Base-by-base conservation (phyloP, 2,888 invertebrate genomes). In the Cerastis leucographa region DNA sequence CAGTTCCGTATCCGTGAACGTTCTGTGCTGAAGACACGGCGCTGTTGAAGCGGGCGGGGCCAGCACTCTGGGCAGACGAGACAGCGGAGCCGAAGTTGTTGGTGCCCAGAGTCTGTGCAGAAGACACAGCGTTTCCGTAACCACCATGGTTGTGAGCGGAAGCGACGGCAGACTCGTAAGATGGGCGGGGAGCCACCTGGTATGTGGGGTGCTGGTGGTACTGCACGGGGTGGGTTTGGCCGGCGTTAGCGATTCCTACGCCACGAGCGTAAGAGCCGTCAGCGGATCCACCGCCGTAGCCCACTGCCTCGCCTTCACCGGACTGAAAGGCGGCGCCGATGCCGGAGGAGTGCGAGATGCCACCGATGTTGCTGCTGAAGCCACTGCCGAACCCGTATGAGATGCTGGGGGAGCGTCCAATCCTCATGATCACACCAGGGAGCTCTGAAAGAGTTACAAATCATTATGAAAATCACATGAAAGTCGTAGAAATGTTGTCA, bases 351-450 rank as follows among this genome's bases (percentile, higher is more conserved):
- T 96, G 95, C 25, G 92, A 91, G 82, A 96, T 93, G 54, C 96
- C 96, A 0, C 94, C 96, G 78, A 96, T 93, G 89, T 95, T 94
- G 89, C 93, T 95, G 88, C 94, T 93, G 86, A 96, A 94, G 12
- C 96, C 96, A 74, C 94, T 94, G 67, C 96, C 96, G 71, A 93
- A 95, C 2, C 95, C 95, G 82, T 94, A 96, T 0, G 96, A 94
- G 56, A 96, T 84, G 81, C 91, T 93, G 3, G 96, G 96, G 1
- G 94, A 90, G 46, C 94, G 94, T 2, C 90, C 93, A 14, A 91
- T 91, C n/a, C 95, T 93, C 71, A 90, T 80, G 35, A 91, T 83
- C 64, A 91, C 83, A 2, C 90, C 91, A 11, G 94, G 91, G 54
- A 89, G 42, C 54, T 62, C 80, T 80, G 80, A 19, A 80, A 83